phyloP scores from a whole-genome alignment of 2,797 vertebrate genomes.

The Psittacula derbiana region DNA sequence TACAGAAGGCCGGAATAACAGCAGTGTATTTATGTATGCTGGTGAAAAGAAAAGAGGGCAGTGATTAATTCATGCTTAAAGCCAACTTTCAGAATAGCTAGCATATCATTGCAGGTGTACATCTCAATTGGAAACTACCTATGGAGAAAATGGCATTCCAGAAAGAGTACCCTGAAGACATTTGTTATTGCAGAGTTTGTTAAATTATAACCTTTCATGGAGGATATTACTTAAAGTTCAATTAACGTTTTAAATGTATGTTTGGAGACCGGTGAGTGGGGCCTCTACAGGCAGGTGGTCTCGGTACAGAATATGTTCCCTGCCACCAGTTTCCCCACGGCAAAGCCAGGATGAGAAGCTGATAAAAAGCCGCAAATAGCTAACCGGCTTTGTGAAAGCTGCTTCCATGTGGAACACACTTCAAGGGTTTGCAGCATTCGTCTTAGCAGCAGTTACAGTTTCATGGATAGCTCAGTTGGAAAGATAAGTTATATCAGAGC shows the following conservation, averaged over 20 bases:
- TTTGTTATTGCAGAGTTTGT: slow-evolving; percentile 45
- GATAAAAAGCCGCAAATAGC: slow-evolving; percentile 29
- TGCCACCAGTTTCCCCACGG: background rate
- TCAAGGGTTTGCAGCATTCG: background rate
- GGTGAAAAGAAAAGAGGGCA: background rate
- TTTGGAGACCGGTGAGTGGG: background rate
- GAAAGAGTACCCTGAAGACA: background rate
- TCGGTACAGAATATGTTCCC: background rate
- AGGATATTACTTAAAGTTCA: slow-evolving; percentile 48
- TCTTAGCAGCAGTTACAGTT: slow-evolving; percentile 15
- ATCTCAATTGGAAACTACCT: slow-evolving; percentile 37
- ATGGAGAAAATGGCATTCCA: slow-evolving; percentile 12
- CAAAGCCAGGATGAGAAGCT: slow-evolving; percentile 19
- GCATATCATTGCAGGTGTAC: slow-evolving; percentile 24
- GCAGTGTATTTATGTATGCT: background rate
- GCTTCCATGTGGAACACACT: background rate
- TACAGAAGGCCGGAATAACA: background rate
- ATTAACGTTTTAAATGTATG: slow-evolving; percentile 57
- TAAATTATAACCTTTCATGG: slow-evolving; percentile 65
- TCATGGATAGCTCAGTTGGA: background rate
- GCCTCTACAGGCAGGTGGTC: background rate
- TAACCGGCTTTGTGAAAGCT: background rate
- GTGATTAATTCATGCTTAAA: slow-evolving; percentile 22
- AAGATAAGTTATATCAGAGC: background rate
- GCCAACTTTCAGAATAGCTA: slow-evolving; percentile 7